Percentiles rank a stretch among this genome's conserved stretches.
These are phyloP conservation scores for Dendropsophus ebraccatus DNA, from an alignment of 2,113 vertebrate genomes.

Conservation along the genomic window DNA sequence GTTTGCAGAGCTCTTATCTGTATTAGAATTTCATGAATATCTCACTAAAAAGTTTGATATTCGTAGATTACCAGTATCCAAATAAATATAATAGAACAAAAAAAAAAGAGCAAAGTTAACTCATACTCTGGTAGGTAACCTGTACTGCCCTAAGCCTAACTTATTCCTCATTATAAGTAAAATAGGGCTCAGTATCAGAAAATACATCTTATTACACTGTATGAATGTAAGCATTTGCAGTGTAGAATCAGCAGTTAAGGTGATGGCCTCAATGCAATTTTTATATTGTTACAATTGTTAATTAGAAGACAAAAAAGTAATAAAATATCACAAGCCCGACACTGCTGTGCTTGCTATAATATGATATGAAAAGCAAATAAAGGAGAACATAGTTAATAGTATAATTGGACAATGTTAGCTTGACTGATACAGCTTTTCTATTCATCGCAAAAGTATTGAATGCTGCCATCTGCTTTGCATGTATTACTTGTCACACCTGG, in stretches of 20 bases:
- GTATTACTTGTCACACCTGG: slow-evolving; percentile 21
- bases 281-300: slow-evolving; percentile 5
- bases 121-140: neutral
- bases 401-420: neutral
- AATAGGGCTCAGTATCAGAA: neutral
- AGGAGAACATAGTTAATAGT: neutral
- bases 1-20: no score
- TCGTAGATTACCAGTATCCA: neutral
- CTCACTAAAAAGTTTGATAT: neutral
- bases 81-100: neutral
- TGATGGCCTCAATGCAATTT: neutral
- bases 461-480: slow-evolving; percentile 14
- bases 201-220: neutral
- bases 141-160: neutral
- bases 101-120: neutral
- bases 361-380: slow-evolving; percentile 14
- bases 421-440: neutral
- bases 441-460: slow-evolving; percentile 28
- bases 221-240: neutral
- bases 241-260: neutral
- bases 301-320: neutral
- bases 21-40: neutral
- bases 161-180: neutral
- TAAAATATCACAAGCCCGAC: neutral
- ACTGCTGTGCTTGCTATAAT: neutral